Percentiles rank a stretch among this genome's conserved stretches.
These are phyloP conservation scores for Meda fulgida DNA, from an alignment of 2,797 vertebrate genomes.

Conservation along the genomic window DNA sequence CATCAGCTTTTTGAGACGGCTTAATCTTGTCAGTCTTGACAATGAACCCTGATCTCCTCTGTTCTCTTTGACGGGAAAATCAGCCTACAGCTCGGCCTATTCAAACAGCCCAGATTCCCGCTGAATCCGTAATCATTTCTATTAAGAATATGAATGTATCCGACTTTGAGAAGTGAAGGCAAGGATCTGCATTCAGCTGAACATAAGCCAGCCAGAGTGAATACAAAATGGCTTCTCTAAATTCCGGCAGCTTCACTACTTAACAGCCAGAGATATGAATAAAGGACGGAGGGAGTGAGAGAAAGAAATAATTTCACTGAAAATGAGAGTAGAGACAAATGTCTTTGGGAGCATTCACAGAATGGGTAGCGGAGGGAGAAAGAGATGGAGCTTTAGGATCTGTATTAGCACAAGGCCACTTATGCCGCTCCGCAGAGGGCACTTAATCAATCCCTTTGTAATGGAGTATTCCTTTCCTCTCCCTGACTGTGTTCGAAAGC, in stretches of 20 bases:
- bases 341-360: constrained; percentile 72
- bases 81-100: constrained; percentile 71
- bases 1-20: constrained; percentile 75
- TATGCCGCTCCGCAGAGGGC: constrained; percentile 72
- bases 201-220: constrained; percentile 69
- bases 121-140: constrained; percentile 78
- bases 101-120: constrained; percentile 70
- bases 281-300: constrained; percentile 63
- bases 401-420: constrained; percentile 75
- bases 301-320: constrained; percentile 69
- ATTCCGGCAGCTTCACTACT: constrained; percentile 67
- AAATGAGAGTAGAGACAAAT: constrained; percentile 73
- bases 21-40: constrained; percentile 80
- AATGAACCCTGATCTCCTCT: constrained; percentile 77
- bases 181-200: constrained; percentile 76
- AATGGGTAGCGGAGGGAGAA: constrained; percentile 59
- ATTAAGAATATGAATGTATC: constrained; percentile 73
- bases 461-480: constrained; percentile 71
- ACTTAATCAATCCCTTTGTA: constrained; percentile 78
- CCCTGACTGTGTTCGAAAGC: constrained; percentile 64
- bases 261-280: constrained; percentile 66
- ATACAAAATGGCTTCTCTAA: constrained; percentile 71
- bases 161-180: constrained; percentile 71
- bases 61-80: constrained; percentile 73
- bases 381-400: constrained; percentile 63